phyloP scores from a whole-genome alignment of 2,797 vertebrate species.

The Rhinatrema bivittatum region DNA sequence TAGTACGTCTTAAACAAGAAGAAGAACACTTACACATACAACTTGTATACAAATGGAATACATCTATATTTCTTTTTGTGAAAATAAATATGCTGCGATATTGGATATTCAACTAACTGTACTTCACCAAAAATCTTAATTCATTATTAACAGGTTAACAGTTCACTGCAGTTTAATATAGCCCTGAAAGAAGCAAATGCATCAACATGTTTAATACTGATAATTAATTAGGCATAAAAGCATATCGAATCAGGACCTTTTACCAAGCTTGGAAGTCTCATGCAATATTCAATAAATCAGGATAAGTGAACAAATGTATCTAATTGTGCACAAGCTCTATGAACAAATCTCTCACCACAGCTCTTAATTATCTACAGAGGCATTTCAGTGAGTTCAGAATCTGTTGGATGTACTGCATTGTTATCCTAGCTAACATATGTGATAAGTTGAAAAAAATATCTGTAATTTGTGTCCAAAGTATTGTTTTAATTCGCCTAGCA shows the following conservation, averaged over 20 bases:
- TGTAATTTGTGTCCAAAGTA: constrained; percentile 49
- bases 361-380: constrained; percentile 57
- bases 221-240: constrained; percentile 66
- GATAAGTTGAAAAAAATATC: constrained; percentile 56
- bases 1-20: constrained; percentile 27
- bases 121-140: constrained; percentile 9
- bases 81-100: constrained; percentile 11
- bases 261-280: constrained; percentile 44
- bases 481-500: constrained; percentile 54
- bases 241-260: constrained; percentile 54
- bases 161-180: constrained; percentile 47
- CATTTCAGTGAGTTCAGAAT: constrained; percentile 37
- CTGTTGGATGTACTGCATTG: constrained; percentile 42
- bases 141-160: too few relatives aligned
- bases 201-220: constrained; percentile 58
- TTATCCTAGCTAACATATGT: constrained; percentile 46
- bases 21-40: constrained; percentile 26
- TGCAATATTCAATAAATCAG: constrained; percentile 50
- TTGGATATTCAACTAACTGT: neutral
- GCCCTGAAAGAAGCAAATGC: constrained; percentile 58
- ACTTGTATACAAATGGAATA: constrained; percentile 28
- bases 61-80: constrained; percentile 27
- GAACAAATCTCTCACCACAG: constrained; percentile 60
- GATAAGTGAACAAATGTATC: constrained; percentile 56
- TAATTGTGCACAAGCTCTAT: constrained; percentile 56